Evolutionary conservation across 2,888 invertebrate genomes (phyloP), one percentile per base, ranked within the genome.

Genomic region (Melieria crassipennis): DNA sequence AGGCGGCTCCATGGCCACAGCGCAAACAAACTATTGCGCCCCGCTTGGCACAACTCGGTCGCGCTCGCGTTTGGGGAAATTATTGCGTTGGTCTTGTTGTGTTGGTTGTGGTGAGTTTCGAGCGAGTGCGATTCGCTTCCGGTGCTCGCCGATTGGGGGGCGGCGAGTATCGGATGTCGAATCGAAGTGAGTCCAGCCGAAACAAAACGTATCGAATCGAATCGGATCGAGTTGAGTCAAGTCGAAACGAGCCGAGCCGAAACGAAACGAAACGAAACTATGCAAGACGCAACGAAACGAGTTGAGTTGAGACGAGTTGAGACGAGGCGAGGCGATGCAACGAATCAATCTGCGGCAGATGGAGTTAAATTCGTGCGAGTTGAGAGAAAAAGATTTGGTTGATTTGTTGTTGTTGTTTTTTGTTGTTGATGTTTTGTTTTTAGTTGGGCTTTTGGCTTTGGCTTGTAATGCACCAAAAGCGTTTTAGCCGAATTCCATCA

Each of bases 1-100:
- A 78, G 84, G 81, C 76, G 85, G 84, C 83, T 87, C 86, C 87
- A 87, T 87, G 81, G 80, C 85, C 82, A 80, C 81, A 77, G 76
- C 75, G 74, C 73, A 61, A 61, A 46, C 61, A 55, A 52, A 70
- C 46, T 61, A 74, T 74, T 74, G 77, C 77, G 79, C 80, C 79
- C 77, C 73, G 75, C 77, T 77, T 78, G 79, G 80, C 81, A 80
- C 81, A 80, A 79, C 77, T 78, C 74, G 76, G 69, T 57, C 45
- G 47, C 16, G 10, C 10, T 13, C 11, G 16, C 64, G n/a, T 64
- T 64, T 65, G 65, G 75, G 73, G 73, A 69, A 75, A 74, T 75
- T 74, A 76, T 77, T 71, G 75, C 76, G 75, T 74, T 74, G 65
- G 69, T 46, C 67, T 72, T 70, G 64, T 16, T 30, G 45, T 11